Base-by-base conservation (phyloP, 2,797 vertebrate species). In the Pteropus rufus region DNA sequence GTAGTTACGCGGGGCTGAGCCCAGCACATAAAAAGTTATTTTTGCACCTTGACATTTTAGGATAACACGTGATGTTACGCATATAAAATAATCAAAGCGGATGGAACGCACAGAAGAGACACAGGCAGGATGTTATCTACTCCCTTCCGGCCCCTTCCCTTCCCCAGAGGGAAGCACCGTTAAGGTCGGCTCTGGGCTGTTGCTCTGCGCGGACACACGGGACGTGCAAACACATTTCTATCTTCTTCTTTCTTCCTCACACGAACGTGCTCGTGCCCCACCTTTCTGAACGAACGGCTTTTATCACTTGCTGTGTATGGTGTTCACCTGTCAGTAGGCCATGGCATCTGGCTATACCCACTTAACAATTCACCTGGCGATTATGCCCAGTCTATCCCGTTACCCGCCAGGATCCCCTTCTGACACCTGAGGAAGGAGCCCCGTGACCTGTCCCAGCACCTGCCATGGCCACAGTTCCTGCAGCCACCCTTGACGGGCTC, bases 361-460 rank as follows among this genome's bases (percentile, higher is more conserved):
- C 12, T 21, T 12, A 2, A 31, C 0, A 2, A 2, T 18, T 34
- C 21, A 1, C 21, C 18, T 2, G 9, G 31, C 9, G 26, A 9
- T 24, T 10, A 0, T n/a, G 49, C 52, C 41, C 24, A 9, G 36
- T 24, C 82, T 70, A 31, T 39, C 21, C 49, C 3, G 4, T 39
- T 23, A 36, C 1, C 44, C n/a, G 3, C 10, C n/a, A 16, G 34
- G 31, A 6, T 29, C n/a, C 8, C 44, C n/a, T 26, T 14, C 64
- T 39, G 62, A 67, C 9, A 1, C n/a, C 80, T 12, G 12, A 64
- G 58, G 41, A 46, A 16, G 31, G 41, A 29, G 54, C n/a, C 11
- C 12, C 4, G 54, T 10, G 31, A 44, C 36, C 8, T 52, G 8
- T 3, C n/a, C 12, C 21, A 12, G 26, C 19, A 11, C 3, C 26